Base-by-base conservation (phyloP, 2,888 invertebrate genomes). In the Unio pictorum region DNA sequence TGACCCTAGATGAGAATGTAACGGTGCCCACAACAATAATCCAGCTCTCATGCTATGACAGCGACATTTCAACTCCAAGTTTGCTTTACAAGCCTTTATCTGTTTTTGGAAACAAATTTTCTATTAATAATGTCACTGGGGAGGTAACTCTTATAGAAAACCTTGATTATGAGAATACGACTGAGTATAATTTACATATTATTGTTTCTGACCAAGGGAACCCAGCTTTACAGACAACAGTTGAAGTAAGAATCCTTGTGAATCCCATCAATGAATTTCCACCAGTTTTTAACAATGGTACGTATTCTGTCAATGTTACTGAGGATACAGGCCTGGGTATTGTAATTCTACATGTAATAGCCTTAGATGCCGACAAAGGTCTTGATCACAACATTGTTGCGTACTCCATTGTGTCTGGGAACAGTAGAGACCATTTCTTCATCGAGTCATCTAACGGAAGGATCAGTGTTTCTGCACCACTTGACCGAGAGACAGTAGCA, bases 401-500 rank as follows among this genome's bases (percentile, higher is more conserved):
- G 0, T 86, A 83, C 71, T 70, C 71, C n/a, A 76, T 83, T 4
- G 67, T 69, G 8, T 60, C 67, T 55, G 84, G 85, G 23, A 82
- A 81, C 71, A 73, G 73, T 3, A 69, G 64, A 8, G 67, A 68
- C 28, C 73, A 75, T 30, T 87, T 87, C 71, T 71, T 74, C 26
- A 71, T 87, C 30, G 81, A 83, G 60, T 45, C 72, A 7, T 66
- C 71, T 3, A 73, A 81, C 8, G 87, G 87, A n/a, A 67, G 58
- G 30, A 67, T 87, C 18, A 74, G 73, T 11, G 79, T 74, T 1
- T 66, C 76, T 20, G 69, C 81, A 5, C 55, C 74, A 4, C 74
- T 87, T 20, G 85, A 87, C 68, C 73, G 85, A 54, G 87, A 87
- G 69, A 83, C 73, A 17, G 80, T 71, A 17, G 54, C 75, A 1